These are phyloP conservation scores for Maniola hyperantus DNA, from an alignment of 2,888 invertebrate genomes.

Conservation along the genomic window DNA sequence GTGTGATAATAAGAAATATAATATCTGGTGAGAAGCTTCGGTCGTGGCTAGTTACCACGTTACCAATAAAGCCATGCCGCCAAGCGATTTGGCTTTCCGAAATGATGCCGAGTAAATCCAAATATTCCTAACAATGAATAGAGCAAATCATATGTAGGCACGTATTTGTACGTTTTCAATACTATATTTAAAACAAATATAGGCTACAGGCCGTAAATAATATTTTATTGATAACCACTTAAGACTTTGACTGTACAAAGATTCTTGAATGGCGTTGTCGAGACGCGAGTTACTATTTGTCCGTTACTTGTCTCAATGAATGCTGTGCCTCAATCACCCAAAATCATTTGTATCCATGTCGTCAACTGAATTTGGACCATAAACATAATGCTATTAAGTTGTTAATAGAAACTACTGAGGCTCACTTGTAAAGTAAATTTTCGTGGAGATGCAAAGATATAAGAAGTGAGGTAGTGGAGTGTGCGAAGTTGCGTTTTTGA, in stretches of 20 bases:
- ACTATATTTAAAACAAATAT: not conserved
- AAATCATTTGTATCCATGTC: constrained; percentile 34
- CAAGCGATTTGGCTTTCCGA: no score
- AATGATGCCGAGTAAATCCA: no score
- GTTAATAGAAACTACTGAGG: constrained; percentile 58
- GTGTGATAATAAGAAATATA: no score
- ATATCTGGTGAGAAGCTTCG: no score
- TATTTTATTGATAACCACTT: constrained; percentile 3
- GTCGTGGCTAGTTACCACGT: no score
- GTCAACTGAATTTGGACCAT: constrained; percentile 24
- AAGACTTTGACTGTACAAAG: constrained; percentile 56
- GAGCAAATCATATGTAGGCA: no score
- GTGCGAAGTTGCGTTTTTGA: constrained; percentile 62
- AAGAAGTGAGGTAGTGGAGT: constrained; percentile 50
- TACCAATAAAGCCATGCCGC: no score
- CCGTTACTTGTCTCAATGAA: constrained; percentile 81
- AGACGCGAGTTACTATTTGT: constrained; percentile 75
- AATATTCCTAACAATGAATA: no score
- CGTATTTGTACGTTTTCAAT: no score
- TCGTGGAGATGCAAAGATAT: constrained; percentile 21
- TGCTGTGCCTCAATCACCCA: constrained; percentile 63
- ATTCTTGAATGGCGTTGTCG: constrained; percentile 75
- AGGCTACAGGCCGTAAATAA: not conserved
- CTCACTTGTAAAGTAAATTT: constrained; percentile 50
- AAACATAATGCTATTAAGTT: constrained; percentile 24